phyloP scores from a whole-genome alignment of 37 sponge, comb jelly and placozoan species.

The Bolinopsis microptera region DNA sequence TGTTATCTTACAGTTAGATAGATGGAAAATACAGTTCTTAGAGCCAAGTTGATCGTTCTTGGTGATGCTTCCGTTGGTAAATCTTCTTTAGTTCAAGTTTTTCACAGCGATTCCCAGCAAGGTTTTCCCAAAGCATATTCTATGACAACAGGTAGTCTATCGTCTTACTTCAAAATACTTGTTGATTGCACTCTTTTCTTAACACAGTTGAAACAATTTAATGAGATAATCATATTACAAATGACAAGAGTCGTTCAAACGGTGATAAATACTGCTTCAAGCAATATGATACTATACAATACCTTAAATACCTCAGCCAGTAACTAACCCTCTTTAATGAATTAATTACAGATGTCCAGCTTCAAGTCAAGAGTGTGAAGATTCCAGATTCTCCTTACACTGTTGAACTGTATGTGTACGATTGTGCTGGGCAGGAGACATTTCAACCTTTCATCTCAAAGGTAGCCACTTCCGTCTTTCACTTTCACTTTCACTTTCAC shows the following conservation, averaged over 20 bases:
- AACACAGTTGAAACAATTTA: too few species aligned
- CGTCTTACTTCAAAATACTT: too few species aligned
- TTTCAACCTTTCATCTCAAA: conserved; percentile 46
- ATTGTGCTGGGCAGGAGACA: conserved; percentile 64
- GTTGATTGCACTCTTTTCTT: too few species aligned
- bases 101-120: conserved; percentile 54
- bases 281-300: too few species aligned
- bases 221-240: too few species aligned
- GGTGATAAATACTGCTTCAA: too few species aligned
- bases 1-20: too few species aligned
- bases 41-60: conserved; percentile 28
- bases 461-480: too few species aligned
- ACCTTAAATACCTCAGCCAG: too few species aligned
- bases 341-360: conserved; percentile 24
- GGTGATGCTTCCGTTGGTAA: conserved; percentile 26
- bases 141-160: conserved; percentile 46
- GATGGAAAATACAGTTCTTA: conserved; percentile 21
- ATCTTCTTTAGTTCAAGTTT: conserved; percentile 5
- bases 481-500: too few species aligned
- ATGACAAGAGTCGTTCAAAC: too few species aligned
- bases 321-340: neutral
- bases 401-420: conserved; percentile 48
- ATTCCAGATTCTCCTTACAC: conserved; percentile 63
- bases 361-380: conserved; percentile 41
- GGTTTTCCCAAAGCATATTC: conserved; percentile 64